Percentiles rank a stretch among this genome's conserved stretches.
phyloP scores from a whole-genome alignment of 2,113 vertebrate species.

The Odocoileus hemionus region DNA sequence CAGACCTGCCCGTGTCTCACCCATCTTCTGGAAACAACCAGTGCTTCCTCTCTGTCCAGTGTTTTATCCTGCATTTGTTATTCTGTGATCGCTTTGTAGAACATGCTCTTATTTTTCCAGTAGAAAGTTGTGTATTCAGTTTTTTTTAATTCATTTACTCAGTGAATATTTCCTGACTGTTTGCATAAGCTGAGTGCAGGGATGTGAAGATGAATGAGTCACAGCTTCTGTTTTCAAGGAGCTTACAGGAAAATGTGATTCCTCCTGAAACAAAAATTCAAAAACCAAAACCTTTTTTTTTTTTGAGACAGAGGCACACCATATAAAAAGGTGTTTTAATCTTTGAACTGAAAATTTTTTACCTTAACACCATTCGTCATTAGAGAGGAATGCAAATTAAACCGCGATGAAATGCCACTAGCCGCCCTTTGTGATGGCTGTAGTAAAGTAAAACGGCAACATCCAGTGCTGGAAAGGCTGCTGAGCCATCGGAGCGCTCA shows the following conservation, averaged over 20 bases:
- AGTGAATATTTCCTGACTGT: neutral
- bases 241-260: neutral
- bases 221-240: neutral
- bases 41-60: neutral
- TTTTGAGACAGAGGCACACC: neutral
- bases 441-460: neutral
- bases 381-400: neutral
- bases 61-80: neutral
- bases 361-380: neutral
- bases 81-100: neutral
- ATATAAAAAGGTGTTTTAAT: neutral
- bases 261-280: neutral
- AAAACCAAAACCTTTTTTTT: neutral
- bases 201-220: neutral
- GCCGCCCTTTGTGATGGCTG: too few relatives aligned
- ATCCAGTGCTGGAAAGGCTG: neutral
- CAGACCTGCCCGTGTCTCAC: neutral
- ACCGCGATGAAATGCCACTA: neutral
- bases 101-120: neutral
- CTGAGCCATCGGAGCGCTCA: too few relatives aligned
- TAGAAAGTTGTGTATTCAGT: neutral
- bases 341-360: neutral
- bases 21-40: neutral
- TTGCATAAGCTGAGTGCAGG: neutral
- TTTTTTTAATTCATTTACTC: neutral